Conservation (phyloP, 1,140 invertebrate genomes). For the Thaumetopoea pityocampa region DNA sequence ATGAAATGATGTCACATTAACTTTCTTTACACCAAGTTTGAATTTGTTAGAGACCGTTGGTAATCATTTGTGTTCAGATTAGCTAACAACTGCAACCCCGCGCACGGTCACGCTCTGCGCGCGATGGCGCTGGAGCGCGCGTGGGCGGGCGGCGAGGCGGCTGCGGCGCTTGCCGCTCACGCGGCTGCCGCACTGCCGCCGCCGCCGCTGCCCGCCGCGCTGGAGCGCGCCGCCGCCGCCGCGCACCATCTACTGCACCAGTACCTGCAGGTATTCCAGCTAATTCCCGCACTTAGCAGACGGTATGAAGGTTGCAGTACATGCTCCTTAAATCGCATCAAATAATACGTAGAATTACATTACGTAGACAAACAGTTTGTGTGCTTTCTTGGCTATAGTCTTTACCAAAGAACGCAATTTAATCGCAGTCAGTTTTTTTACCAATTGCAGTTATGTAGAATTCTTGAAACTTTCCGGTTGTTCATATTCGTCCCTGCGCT, state of each 20-base stretch:
- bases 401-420: no score
- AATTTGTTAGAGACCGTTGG: no score
- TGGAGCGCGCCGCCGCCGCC: conserved; percentile 57
- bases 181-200: conserved; percentile 49
- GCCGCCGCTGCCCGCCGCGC: conserved; percentile 49
- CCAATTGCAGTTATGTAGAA: no score
- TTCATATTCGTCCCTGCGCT: no score
- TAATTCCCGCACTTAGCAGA: background rate
- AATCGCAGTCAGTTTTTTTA: no score
- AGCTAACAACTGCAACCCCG: conserved; percentile 28
- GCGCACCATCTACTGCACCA: conserved; percentile 62
- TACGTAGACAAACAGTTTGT: no score
- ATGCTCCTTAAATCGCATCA: no score
- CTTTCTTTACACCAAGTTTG: no score
- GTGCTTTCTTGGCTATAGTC: no score
- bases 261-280: conserved; percentile 50
- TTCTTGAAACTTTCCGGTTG: no score
- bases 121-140: conserved; percentile 59
- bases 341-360: no score
- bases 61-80: conserved; percentile 23
- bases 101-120: conserved; percentile 32
- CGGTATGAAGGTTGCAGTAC: background rate
- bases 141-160: conserved; percentile 57
- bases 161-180: conserved; percentile 47
- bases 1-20: no score